Conservation (phyloP, 2,888 invertebrate genomes). For the Monoplex corrugatus region DNA sequence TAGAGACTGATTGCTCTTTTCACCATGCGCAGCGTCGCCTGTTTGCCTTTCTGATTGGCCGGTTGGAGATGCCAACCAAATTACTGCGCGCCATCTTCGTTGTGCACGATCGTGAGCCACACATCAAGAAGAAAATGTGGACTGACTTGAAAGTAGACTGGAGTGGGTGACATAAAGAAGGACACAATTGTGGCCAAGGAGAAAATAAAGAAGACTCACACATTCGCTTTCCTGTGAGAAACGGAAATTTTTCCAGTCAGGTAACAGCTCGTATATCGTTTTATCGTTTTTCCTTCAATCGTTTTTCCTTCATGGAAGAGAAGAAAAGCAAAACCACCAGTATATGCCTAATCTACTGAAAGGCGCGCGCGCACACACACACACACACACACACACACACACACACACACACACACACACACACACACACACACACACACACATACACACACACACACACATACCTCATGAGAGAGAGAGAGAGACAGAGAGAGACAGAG, state of each 20-base stretch:
- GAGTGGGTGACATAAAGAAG: not conserved
- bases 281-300: no score
- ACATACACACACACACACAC: not conserved
- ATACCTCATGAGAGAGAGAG: not conserved
- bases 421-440: constrained; percentile 17
- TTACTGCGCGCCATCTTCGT: not conserved
- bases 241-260: no score
- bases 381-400: no score
- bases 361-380: no score
- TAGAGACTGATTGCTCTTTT: constrained; percentile 15
- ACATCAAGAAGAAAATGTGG: not conserved
- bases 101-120: not conserved
- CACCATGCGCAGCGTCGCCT: not conserved
- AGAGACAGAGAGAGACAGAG: not conserved
- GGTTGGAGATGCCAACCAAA: not conserved
- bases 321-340: no score
- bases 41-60: constrained; percentile 22
- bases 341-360: no score
- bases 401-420: not conserved
- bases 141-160: not conserved
- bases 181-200: no score
- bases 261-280: no score
- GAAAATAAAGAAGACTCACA: no score
- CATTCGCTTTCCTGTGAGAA: no score
- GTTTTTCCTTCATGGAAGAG: no score